phyloP scores from a whole-genome alignment of 2,797 vertebrate species.

The Coluber constrictor region DNA sequence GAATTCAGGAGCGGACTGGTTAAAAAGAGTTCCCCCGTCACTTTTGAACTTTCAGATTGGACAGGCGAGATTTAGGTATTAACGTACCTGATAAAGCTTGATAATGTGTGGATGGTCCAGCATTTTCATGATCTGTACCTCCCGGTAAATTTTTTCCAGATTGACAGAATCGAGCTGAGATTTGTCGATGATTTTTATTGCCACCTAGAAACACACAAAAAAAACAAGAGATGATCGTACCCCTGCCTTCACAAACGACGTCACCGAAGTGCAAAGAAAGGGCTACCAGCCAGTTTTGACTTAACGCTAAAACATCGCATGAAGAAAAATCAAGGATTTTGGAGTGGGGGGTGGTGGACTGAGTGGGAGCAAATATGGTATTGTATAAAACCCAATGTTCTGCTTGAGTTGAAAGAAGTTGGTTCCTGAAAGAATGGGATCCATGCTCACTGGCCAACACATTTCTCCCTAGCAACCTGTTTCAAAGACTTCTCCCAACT shows the following conservation, averaged over 20 bases:
- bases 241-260: accelerated
- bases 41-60: not conserved
- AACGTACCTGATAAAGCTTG: constrained; percentile 92
- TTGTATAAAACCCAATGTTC: not conserved
- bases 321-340: not conserved
- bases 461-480: not conserved
- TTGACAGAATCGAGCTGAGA: constrained; percentile 96
- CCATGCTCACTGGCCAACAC: not conserved
- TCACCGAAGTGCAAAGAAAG: not conserved
- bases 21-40: not conserved
- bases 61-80: not conserved
- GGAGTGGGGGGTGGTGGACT: too few species aligned
- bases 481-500: not conserved
- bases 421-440: not conserved
- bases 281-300: not conserved
- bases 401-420: not conserved
- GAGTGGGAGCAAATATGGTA: not conserved
- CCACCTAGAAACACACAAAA: constrained; percentile 79
- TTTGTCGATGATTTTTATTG: constrained; percentile 99
- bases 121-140: constrained; percentile 99
- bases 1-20: not conserved
- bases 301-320: not conserved
- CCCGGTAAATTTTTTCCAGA: constrained; percentile 96
- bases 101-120: constrained; percentile 97
- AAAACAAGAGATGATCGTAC: constrained; percentile 12